These are phyloP conservation scores for Hemibagrus guttatus DNA, from an alignment of 2,797 vertebrate species.

Conservation along the genomic window DNA sequence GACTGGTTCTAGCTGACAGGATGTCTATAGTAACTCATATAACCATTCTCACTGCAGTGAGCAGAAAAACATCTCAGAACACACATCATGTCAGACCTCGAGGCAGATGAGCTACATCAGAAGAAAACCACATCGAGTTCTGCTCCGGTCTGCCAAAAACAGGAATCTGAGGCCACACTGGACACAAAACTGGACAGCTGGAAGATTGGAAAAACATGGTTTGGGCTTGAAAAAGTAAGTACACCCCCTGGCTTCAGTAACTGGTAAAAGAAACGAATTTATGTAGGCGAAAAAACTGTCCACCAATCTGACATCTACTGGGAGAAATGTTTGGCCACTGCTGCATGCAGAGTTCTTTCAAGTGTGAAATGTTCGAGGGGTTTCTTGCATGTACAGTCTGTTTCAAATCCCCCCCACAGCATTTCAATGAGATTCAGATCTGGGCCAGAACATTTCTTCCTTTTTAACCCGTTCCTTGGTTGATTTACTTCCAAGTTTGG, in stretches of 20 bases:
- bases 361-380: background rate
- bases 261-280: background rate
- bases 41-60: background rate
- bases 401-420: background rate
- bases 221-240: background rate
- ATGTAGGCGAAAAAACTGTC: background rate
- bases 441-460: background rate
- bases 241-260: background rate
- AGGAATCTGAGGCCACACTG: background rate
- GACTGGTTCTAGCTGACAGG: background rate
- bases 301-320: background rate
- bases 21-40: background rate
- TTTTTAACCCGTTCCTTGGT: background rate
- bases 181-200: background rate
- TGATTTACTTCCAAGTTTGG: background rate
- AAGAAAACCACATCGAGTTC: background rate
- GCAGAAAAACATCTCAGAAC: background rate
- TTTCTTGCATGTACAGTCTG: background rate
- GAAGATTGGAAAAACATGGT: background rate
- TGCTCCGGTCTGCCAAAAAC: background rate
- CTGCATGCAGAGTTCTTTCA: background rate
- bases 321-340: background rate
- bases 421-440: background rate
- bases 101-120: background rate
- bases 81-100: background rate